Evolutionary conservation across 2,797 vertebrate species (phyloP).

Genomic region (Sandelia bainsii): DNA sequence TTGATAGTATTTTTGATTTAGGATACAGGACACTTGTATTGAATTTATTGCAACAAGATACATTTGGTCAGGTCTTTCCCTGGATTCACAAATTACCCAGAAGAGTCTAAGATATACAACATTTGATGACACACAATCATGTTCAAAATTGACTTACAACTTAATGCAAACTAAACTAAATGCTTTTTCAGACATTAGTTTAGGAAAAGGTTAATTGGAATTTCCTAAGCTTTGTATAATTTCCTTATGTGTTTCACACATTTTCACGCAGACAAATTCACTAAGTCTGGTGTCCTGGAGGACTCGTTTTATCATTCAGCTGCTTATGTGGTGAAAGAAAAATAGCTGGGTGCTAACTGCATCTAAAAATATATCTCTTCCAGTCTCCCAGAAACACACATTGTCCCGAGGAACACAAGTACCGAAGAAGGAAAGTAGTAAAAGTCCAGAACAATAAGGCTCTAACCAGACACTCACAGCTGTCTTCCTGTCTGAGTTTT

Average conservation of each 20-base stretch:
- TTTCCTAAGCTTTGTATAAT: background rate
- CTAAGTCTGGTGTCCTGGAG: background rate
- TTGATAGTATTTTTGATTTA: no score
- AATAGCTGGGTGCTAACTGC: background rate
- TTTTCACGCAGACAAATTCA: constrained; percentile 29
- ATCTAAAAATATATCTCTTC: constrained; percentile 39
- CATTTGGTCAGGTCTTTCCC: background rate
- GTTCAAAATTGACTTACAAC: background rate
- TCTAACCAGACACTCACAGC: constrained; percentile 4
- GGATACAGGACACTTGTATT: no score
- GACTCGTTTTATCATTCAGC: constrained; percentile 17
- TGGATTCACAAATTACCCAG: background rate
- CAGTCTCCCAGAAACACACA: constrained; percentile 21
- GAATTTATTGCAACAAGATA: no score
- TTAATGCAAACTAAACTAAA: no score
- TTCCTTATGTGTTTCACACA: background rate
- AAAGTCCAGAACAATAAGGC: constrained; percentile 20
- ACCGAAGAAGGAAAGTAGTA: constrained; percentile 2
- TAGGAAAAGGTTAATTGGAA: background rate
- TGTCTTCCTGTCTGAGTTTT: constrained; percentile 23
- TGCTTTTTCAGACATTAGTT: background rate
- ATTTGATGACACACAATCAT: background rate
- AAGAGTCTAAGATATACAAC: no score
- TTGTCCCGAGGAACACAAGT: background rate
- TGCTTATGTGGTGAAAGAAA: constrained; percentile 24